phyloP scores from a whole-genome alignment of 2,113 vertebrate genomes.

The Paramisgurnus dabryanus region DNA sequence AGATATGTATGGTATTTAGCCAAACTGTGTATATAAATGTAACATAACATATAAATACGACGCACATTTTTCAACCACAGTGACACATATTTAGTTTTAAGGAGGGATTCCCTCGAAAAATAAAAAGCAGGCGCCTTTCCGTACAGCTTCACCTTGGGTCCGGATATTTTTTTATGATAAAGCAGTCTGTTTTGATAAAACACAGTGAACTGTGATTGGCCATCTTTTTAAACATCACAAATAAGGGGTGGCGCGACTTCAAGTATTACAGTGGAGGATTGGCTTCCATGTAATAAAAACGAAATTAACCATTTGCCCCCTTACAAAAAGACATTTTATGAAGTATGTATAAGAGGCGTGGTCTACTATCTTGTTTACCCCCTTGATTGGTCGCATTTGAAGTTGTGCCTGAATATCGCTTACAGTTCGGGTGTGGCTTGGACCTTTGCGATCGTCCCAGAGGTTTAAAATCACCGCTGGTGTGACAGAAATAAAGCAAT shows the following conservation, averaged over 20 bases:
- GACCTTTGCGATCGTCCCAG: neutral
- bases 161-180: slow-evolving; percentile 38
- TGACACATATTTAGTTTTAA: neutral
- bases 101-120: neutral
- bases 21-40: no score
- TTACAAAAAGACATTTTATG: neutral
- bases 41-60: no score
- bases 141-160: slow-evolving; percentile 41
- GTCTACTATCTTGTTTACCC: slow-evolving; percentile 43
- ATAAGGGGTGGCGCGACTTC: slow-evolving; percentile 39
- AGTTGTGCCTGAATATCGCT: slow-evolving; percentile 18
- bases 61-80: neutral
- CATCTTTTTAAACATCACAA: slow-evolving; percentile 44
- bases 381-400: slow-evolving; percentile 51
- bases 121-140: slow-evolving; percentile 38
- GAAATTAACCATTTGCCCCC: slow-evolving; percentile 21
- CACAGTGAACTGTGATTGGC: slow-evolving; percentile 43
- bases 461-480: slow-evolving; percentile 12
- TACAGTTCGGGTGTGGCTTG: slow-evolving; percentile 33
- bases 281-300: slow-evolving; percentile 25
- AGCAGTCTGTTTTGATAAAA: slow-evolving; percentile 48
- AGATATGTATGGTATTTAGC: no score
- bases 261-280: slow-evolving; percentile 15
- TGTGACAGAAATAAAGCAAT: slow-evolving; percentile 10
- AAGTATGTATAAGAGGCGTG: slow-evolving; percentile 44